Evolutionary conservation across 2,113 vertebrate genomes (phyloP), one percentile per base, ranked within the genome.

Genomic region (Cephalopholis sonnerati): DNA sequence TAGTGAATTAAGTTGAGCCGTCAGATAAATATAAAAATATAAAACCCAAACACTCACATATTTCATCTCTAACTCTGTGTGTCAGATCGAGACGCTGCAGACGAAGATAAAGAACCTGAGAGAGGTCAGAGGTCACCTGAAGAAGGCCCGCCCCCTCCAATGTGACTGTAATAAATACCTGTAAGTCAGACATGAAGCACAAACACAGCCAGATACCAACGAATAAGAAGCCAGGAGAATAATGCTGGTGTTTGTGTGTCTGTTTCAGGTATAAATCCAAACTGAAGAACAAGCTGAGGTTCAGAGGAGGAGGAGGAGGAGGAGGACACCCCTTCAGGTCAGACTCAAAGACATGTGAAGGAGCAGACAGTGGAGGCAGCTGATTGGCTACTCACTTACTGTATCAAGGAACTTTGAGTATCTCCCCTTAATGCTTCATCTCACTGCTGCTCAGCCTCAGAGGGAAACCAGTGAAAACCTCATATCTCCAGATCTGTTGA

Each of bases 91-190:
- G 96, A 99, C 98, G 1, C 95, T 99, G 77, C 98, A 99, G 94
- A 99, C 97, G 2, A 99, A 98, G 95, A 99, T 99, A 32, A 98
- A 99, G 93, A 99, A 99, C 93, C 94, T 99, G 85, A 93, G 97
- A 78, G 98, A 99, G 92, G 97, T 99, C 89, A 96, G 97, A 93
- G 98, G 97, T 77, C 98, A 99, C 86, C 94, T 99, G 84, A 99
- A 98, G 93, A 98, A 96, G 91, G 96, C 96, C 74, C 93, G 98
- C 2, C 98, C 98, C 9, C 97, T 97, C 62, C 96, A 98, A 82
- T 99, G 98, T 84, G 96, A 98, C 51, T 99, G 98, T 89, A 97
- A 95, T 76, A 97, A 95, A 84, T 94, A 96, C 86, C 96, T 96
- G 98, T 96, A 55, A 92, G 94, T 75, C 32, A 29, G 5, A 54